phyloP scores from a whole-genome alignment of 2,797 vertebrate species.

The Pangasius djambal region DNA sequence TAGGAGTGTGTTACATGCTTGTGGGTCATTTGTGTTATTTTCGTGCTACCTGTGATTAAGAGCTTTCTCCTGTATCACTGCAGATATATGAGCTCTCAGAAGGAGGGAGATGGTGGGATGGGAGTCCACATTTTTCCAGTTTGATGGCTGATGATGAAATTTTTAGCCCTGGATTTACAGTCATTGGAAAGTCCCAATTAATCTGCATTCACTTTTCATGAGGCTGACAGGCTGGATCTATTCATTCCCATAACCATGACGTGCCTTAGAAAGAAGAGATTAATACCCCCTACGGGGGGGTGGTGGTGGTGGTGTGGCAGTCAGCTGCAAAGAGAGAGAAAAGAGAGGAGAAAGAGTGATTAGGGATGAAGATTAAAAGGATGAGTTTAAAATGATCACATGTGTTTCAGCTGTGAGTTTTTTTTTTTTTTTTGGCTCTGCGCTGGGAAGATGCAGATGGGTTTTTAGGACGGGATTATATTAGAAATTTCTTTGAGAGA shows the following conservation, averaged over 20 bases:
- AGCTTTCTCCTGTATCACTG: neutral
- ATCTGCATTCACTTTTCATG: slow-evolving; percentile 72
- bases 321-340: neutral
- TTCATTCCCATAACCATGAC: slow-evolving; percentile 71
- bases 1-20: neutral
- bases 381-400: neutral
- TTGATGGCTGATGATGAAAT: slow-evolving; percentile 18
- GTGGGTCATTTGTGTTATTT: neutral
- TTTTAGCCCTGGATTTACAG: slow-evolving; percentile 37
- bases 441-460: neutral
- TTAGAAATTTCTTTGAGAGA: slow-evolving; percentile 28
- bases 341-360: neutral
- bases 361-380: slow-evolving; percentile 14
- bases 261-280: slow-evolving; percentile 66
- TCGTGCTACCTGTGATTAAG: neutral
- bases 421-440: neutral
- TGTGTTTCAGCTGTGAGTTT: neutral
- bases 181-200: slow-evolving; percentile 69
- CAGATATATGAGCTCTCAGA: neutral
- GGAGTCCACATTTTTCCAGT: neutral
- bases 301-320: neutral
- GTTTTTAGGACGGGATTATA: slow-evolving; percentile 32
- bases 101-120: neutral
- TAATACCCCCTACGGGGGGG: slow-evolving; percentile 62
- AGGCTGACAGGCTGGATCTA: slow-evolving; percentile 68